Percentiles rank a stretch among this genome's conserved stretches.
Evolutionary conservation across 1,140 invertebrate species (phyloP).

Genomic region (Cotesia glomerata): DNA sequence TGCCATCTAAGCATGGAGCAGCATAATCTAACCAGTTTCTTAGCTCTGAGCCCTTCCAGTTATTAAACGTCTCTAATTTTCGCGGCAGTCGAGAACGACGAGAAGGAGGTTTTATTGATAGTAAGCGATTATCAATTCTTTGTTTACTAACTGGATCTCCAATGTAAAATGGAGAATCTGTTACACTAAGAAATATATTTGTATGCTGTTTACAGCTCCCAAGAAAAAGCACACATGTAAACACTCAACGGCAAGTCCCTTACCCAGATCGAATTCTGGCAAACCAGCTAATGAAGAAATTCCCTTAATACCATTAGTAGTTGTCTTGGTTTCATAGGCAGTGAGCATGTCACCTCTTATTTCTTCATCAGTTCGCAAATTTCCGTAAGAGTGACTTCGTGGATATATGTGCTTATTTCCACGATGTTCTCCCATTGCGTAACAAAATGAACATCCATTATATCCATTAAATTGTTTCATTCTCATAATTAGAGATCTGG

Average conservation of each 20-base stretch:
- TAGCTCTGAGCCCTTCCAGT: conserved; percentile 16
- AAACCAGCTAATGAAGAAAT: conserved; percentile 18
- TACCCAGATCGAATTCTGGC: conserved; percentile 24
- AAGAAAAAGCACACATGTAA: conserved; percentile 26
- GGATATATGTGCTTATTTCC: too few relatives aligned
- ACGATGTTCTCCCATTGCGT: too few relatives aligned
- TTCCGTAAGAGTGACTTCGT: neutral
- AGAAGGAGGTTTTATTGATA: conserved; percentile 5
- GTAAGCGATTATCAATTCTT: neutral
- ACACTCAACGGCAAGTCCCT: conserved; percentile 22
- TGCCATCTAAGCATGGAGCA: neutral
- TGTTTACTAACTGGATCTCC: neutral
- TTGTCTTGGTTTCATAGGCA: neutral
- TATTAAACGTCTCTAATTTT: neutral
- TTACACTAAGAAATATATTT: neutral
- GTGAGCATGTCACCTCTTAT: neutral
- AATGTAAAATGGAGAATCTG: neutral
- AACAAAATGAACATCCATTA: too few relatives aligned
- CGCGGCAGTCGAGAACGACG: neutral
- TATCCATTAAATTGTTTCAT: too few relatives aligned
- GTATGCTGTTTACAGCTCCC: conserved; percentile 13
- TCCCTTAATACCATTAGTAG: conserved; percentile 24
- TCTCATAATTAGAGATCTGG: too few relatives aligned
- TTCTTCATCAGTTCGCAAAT: neutral
- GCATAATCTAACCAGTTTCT: conserved; percentile 20